These are phyloP conservation scores for Tauraco erythrolophus DNA, from an alignment of 2,113 vertebrate genomes.

Conservation along the genomic window DNA sequence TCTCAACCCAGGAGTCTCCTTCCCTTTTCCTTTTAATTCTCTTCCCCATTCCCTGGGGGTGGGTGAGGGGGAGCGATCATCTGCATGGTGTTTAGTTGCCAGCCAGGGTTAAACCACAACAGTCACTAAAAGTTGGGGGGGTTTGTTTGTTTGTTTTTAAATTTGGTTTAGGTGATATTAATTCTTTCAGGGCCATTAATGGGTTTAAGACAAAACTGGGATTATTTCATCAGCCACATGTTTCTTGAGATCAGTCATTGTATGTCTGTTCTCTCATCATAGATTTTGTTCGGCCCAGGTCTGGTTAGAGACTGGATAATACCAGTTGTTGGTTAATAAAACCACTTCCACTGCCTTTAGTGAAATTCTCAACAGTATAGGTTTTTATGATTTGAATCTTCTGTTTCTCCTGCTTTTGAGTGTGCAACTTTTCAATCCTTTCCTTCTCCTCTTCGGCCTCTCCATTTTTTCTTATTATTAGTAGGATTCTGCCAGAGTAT, in stretches of 20 bases:
- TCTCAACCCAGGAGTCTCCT: no score
- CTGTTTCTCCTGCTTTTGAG: background rate
- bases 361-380: background rate
- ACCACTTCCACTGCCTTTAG: background rate
- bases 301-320: background rate
- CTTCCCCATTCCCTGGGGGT: no score
- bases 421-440: background rate
- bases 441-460: background rate
- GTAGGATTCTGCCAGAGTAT: background rate
- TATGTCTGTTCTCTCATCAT: background rate
- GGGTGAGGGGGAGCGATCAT: no score
- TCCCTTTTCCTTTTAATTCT: no score
- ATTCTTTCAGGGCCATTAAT: background rate
- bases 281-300: background rate
- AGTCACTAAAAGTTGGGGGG: background rate
- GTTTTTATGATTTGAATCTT: background rate
- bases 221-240: background rate
- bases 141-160: background rate
- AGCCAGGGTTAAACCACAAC: no score
- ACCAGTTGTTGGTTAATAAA: background rate
- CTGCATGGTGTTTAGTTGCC: no score
- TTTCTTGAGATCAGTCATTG: background rate
- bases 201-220: fast-evolving
- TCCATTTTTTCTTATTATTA: background rate
- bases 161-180: background rate